A percentile compares a stretch with the other conserved stretches of the same genome.
Evolutionary conservation across 1,140 invertebrate genomes (phyloP).

Genomic region (Drosophila bipectinata): DNA sequence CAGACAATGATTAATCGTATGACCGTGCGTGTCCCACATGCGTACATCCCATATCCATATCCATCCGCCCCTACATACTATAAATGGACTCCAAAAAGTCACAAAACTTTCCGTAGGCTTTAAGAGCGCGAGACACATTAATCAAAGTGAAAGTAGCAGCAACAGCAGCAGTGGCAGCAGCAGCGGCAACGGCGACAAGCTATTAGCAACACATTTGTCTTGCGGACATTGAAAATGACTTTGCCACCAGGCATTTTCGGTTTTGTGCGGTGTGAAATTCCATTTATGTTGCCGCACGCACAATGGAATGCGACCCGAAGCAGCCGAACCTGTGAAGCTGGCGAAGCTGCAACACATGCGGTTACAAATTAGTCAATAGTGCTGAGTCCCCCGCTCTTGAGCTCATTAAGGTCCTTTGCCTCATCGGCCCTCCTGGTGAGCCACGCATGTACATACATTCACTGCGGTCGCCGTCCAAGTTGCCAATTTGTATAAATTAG

Average conservation of each 20-base stretch:
- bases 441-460: slow-evolving; percentile 1
- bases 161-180: slow-evolving; percentile 12
- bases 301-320: slow-evolving; percentile 59
- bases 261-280: slow-evolving; percentile 56
- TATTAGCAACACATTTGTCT: slow-evolving; percentile 82
- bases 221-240: slow-evolving; percentile 54
- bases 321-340: slow-evolving; percentile 44
- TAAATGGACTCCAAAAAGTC: slow-evolving; percentile 65
- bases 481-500: slow-evolving; percentile 75
- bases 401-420: slow-evolving; percentile 55
- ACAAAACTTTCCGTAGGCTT: slow-evolving; percentile 60
- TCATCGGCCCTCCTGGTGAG: not conserved
- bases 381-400: slow-evolving; percentile 40
- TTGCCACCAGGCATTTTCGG: slow-evolving; percentile 17
- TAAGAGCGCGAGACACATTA: slow-evolving; percentile 61
- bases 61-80: slow-evolving; percentile 2
- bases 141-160: slow-evolving; percentile 59
- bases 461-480: slow-evolving; percentile 37
- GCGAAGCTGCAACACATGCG: slow-evolving; percentile 67
- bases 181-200: slow-evolving; percentile 65
- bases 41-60: slow-evolving; percentile 16
- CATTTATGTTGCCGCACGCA: slow-evolving; percentile 56
- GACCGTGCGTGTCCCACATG: slow-evolving; percentile 41
- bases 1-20: slow-evolving; percentile 67
- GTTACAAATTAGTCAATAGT: slow-evolving; percentile 79